Base-by-base conservation (phyloP, 2,888 invertebrate species). In the Vanessa cardui region DNA sequence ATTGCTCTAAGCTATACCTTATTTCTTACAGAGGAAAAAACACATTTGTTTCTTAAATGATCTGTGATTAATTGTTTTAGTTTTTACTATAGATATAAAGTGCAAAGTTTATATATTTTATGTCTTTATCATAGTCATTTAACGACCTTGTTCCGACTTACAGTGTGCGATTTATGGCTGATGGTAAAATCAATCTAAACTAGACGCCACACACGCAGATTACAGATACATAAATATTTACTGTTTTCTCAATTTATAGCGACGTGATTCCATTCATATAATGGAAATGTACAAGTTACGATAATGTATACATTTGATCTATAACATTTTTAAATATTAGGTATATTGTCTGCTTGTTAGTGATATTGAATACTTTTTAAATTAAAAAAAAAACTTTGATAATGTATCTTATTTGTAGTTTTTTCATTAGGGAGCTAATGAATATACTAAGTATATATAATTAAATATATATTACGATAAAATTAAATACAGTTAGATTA, bases 81-180 rank as follows among this genome's bases (percentile, higher is more conserved):
- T 45, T 26, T 26, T 59, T 9, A 21, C 21, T 46, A 39, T 50
- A n/a, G 8, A 20, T 9, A 52, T 8, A 58, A 15, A 12, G 16
- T 45, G 39, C n/a, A 45, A 54, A 26, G 45, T 54, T 15, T 33
- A 31, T 61, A 61, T 61, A 58, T 45, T 52, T 60, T 60, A 71
- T 66, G 58, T 59, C 64, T 63, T 46, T 46, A 46, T 54, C 58
- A 66, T 63, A 67, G 47, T 50, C 46, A 62, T 64, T 62, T 73
- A 73, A 71, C 66, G 69, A 60, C 64, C 54, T 52, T n/a, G 63
- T 58, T 67, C 56, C 62, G 63, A 65, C 62, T 65, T 68, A 62
- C 56, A 67, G 61, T 65, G 46, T 58, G 52, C 68, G 69, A 68
- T 75, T 75, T 74, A 76, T 71, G 68, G 39, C 64, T 45, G 45